phyloP scores from a whole-genome alignment of 1,140 invertebrate genomes.

The Telenomus remus region DNA sequence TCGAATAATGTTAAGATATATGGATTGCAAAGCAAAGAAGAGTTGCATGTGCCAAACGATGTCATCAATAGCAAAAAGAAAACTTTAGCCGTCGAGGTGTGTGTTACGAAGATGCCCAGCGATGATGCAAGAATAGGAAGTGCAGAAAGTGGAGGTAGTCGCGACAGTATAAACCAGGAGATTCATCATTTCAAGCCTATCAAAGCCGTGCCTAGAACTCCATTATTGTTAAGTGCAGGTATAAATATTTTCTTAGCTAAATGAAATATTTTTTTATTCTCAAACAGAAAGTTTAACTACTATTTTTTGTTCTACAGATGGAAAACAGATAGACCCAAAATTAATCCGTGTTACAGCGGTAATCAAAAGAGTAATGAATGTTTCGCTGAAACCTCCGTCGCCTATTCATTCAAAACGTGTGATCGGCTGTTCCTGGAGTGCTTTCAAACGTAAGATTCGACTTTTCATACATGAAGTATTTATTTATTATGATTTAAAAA shows the following conservation, averaged over 20 bases:
- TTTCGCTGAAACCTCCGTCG: slow-evolving; percentile 65
- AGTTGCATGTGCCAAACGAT: slow-evolving; percentile 76
- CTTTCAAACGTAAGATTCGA: slow-evolving; percentile 68
- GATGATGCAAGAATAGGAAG: slow-evolving; percentile 69
- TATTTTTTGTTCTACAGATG: slow-evolving; percentile 62
- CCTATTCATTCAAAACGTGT: slow-evolving; percentile 64
- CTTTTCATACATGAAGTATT: not conserved
- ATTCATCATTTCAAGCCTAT: slow-evolving; percentile 79
- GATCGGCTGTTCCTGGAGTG: slow-evolving; percentile 72
- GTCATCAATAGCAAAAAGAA: slow-evolving; percentile 74
- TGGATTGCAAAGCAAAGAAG: slow-evolving; percentile 74
- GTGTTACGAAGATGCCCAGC: slow-evolving; percentile 56
- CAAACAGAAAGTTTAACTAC: not conserved
- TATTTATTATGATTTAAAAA: no score
- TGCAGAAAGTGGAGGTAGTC: slow-evolving; percentile 74
- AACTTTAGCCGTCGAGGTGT: slow-evolving; percentile 69
- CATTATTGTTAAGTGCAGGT: slow-evolving; percentile 68
- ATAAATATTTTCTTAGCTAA: slow-evolving; percentile 9
- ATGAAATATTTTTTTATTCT: not conserved
- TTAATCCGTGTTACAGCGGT: slow-evolving; percentile 69
- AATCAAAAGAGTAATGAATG: slow-evolving; percentile 63
- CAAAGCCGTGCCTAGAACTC: slow-evolving; percentile 75
- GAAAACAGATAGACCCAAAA: slow-evolving; percentile 71
- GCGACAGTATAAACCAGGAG: slow-evolving; percentile 78
- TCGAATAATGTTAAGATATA: slow-evolving; percentile 68